Conservation (phyloP, 2,113 vertebrate genomes). For the Lophius piscatorius region DNA sequence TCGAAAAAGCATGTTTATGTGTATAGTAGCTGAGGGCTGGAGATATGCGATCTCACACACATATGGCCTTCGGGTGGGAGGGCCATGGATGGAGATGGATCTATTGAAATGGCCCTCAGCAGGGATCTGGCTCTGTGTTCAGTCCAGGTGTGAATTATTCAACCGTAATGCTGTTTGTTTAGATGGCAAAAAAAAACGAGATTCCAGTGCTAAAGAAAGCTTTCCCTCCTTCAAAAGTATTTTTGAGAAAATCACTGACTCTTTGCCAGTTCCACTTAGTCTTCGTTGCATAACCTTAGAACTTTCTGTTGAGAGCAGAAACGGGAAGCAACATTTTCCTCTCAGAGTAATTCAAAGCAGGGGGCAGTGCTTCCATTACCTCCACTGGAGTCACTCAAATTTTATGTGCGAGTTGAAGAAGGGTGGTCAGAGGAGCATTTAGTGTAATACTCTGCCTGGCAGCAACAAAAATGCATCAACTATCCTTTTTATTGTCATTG, state of each 20-base stretch:
- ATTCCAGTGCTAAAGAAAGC: background rate
- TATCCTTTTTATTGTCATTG: background rate
- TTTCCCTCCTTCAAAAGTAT: background rate
- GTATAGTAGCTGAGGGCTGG: too few relatives aligned
- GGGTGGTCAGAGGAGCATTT: background rate
- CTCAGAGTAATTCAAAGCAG: too few relatives aligned
- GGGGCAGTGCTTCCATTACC: too few relatives aligned
- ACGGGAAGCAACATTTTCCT: background rate
- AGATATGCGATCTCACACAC: too few relatives aligned
- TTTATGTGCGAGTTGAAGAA: background rate
- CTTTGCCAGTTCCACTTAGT: too few relatives aligned
- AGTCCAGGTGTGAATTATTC: background rate
- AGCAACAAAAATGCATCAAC: too few relatives aligned
- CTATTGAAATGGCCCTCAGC: too few relatives aligned
- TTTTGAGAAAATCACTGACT: background rate
- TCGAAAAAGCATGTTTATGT: conserved; percentile 9
- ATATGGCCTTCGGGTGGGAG: too few relatives aligned
- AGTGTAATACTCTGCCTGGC: too few relatives aligned
- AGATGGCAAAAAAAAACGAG: background rate
- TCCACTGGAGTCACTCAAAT: background rate
- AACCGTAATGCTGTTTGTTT: background rate
- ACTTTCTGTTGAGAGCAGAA: conserved; percentile 10
- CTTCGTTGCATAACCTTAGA: too few relatives aligned
- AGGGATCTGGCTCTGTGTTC: too few relatives aligned
- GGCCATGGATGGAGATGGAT: too few relatives aligned